Evolutionary conservation across 2,113 vertebrate genomes (phyloP).

Genomic region (Xyliphius kryptos): DNA sequence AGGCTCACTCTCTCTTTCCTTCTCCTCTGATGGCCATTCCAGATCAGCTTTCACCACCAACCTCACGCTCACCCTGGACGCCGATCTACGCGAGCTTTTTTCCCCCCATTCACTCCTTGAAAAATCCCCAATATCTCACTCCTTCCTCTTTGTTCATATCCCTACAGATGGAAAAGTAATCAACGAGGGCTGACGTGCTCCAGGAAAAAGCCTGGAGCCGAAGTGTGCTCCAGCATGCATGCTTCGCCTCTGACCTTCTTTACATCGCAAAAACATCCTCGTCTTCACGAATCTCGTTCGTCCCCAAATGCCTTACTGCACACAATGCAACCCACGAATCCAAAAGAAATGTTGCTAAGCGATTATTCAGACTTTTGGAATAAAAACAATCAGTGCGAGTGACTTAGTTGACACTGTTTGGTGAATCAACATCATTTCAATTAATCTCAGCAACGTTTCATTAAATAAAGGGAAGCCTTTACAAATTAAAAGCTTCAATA

Average conservation of each 20-base stretch:
- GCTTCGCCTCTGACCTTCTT: background rate
- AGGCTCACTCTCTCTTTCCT: background rate
- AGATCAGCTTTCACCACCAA: slow-evolving; percentile 42
- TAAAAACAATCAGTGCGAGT: no score
- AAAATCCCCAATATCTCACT: slow-evolving; percentile 34
- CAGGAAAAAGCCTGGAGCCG: slow-evolving; percentile 13
- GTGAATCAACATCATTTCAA: no score
- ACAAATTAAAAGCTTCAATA: no score
- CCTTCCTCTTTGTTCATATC: slow-evolving; percentile 32
- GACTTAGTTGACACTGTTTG: no score
- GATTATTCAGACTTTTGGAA: no score
- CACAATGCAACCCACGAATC: background rate
- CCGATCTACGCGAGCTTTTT: slow-evolving; percentile 38
- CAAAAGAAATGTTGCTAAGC: no score
- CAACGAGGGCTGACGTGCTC: slow-evolving; percentile 27
- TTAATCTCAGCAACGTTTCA: no score
- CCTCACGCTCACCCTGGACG: slow-evolving; percentile 42
- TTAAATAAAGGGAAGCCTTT: no score
- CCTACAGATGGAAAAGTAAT: slow-evolving; percentile 61
- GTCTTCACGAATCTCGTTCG: background rate
- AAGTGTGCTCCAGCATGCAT: background rate
- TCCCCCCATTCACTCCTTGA: slow-evolving; percentile 43
- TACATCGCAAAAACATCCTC: slow-evolving; percentile 19
- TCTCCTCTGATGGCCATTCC: slow-evolving; percentile 29
- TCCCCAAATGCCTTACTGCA: background rate